Evolutionary conservation across 2,888 invertebrate species (phyloP), one percentile per base, ranked within the genome.

Genomic region (Endomychus coccineus): DNA sequence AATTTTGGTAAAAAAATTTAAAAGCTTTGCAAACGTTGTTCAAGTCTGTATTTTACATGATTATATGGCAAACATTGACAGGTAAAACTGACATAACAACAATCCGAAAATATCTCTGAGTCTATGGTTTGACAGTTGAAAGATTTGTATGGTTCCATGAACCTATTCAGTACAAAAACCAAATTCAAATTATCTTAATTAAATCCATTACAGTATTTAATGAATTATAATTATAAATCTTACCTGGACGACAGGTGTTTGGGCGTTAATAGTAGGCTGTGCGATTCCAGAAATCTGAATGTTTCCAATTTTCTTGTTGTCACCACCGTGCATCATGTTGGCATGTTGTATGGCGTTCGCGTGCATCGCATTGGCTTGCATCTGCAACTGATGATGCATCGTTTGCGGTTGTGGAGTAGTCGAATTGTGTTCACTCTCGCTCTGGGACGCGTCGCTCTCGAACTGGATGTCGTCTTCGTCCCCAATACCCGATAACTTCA

Each of bases 401-500:
- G 56, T 54, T 31, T 59, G 56, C 3, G 62, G 59, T n/a, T 61
- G 59, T 2, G 60, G 55, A 14, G 59, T 55, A 32, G 58, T 51
- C 3, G 57, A 55, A 27, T 54, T 59, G 28, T 54, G 62, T 36
- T 66, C 65, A 38, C 58, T 62, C 38, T 66, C 66, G 36, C 63
- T 65, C 41, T 63, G 64, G 10, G 66, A 65, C 0, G 67, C 57
- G 40, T 67, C 67, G 41, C 64, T 63, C 39, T 67, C 67, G 32
- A 67, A 66, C 47, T 70, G 72, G 25, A 75, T 69, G 45, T 74
- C 75, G 45, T 82, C 81, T 43, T 78, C 77, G 44, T 80, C 81
- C 33, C 79, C 80, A 43, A 78, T 79, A 42, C 66, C 82, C 30
- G 81, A 80, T 41, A 81, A 68, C 61, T 81, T 81, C 76, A 82